Base-by-base conservation (phyloP, 2,113 vertebrate species). In the Limanda limanda region DNA sequence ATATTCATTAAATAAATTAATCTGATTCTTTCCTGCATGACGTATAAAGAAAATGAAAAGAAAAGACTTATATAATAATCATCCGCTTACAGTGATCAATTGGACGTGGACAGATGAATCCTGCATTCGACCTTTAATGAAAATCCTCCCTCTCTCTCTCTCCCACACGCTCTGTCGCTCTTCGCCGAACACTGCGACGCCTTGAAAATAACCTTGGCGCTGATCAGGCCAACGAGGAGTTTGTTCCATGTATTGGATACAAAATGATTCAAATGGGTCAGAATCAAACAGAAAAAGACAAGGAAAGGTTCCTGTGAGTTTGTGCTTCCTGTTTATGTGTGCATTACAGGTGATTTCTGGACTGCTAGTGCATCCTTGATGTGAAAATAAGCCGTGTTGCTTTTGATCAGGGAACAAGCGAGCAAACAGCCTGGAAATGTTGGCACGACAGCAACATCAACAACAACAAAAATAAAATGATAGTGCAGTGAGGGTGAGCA, bases 341-440 rank as follows among this genome's bases (percentile, higher is more conserved):
- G 51, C 9, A 2, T 57, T 5, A 58, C 15, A 42, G 40, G 55
- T 47, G 56, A 78, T 63, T 47, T 47, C 25, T n/a, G 64, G 20
- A 62, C 25, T 70, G 23, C 35, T 47, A 1, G 35, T 37, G 37
- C 4, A 2, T 60, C 74, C 66, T 42, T 55, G 55, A 63, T 67
- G n/a, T 67, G 69, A 18, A 54, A 40, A 79, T 47, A 48, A 48
- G 21, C 51, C 3, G 4, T 40, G 61, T 14, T 2, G 68, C 10
- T 45, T 80, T 69, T 73, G 73, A 66, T 61, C 21, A 52, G 40
- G 12, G 18, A 72, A 79, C 68, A 58, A 65, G 15, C 13, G 17
- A 45, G 40, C 31, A 42, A 27, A 25, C 21, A 27, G 58, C 37
- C 37, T 35, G 62, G 71, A 82, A 70, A 64, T 45, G 64, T 67